Evolutionary conservation across 2,888 invertebrate genomes (phyloP).

Genomic region (Alentia gelatinosa): DNA sequence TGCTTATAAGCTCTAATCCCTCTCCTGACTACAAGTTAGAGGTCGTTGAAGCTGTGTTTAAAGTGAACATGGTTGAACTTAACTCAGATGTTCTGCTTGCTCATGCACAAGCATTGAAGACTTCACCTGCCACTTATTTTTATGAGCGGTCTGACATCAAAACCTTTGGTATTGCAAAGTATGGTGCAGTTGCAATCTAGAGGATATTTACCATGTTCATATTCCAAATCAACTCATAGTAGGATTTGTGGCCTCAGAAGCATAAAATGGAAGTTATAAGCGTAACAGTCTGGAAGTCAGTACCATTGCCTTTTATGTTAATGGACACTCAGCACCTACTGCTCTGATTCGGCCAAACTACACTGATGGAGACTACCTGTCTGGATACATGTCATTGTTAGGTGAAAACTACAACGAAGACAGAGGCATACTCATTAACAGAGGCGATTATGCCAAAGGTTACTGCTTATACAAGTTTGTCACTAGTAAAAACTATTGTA

Average conservation of each 20-base stretch:
- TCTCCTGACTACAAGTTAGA: not conserved
- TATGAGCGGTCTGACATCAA: not conserved
- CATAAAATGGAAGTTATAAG: too few relatives aligned
- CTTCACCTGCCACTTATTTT: not conserved
- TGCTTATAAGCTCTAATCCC: not conserved
- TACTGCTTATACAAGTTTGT: not conserved
- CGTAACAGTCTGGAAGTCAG: too few relatives aligned
- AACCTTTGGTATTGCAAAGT: not conserved
- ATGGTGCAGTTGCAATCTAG: not conserved
- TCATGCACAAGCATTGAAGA: not conserved
- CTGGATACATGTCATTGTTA: slow-evolving; percentile 12
- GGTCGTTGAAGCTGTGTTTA: not conserved
- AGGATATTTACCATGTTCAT: not conserved
- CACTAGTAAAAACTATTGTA: not conserved
- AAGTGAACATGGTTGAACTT: not conserved
- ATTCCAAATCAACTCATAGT: not conserved
- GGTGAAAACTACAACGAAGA: not conserved
- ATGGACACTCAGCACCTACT: not conserved
- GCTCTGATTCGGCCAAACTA: not conserved
- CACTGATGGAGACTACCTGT: not conserved
- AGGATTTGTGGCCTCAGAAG: not conserved
- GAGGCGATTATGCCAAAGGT: not conserved
- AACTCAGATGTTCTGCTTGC: not conserved
- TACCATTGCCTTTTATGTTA: not conserved
- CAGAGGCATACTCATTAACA: not conserved